These are phyloP conservation scores for Pseudomyrmex dendroicus DNA, from an alignment of 1,140 invertebrate genomes.

Conservation along the genomic window DNA sequence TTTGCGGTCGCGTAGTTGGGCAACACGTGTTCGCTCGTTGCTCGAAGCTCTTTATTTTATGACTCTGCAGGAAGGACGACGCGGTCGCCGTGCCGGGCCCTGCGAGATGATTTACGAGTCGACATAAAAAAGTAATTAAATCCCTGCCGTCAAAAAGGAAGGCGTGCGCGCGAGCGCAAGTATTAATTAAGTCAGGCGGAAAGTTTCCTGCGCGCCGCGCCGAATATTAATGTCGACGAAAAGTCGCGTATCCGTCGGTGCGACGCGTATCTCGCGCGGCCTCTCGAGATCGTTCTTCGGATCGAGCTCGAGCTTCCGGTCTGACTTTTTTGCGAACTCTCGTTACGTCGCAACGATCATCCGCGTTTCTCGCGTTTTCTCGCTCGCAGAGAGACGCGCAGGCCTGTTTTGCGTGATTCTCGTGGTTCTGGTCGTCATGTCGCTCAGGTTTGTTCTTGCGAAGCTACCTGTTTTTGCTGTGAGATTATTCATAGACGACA, in stretches of 20 bases:
- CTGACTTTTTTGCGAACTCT: slow-evolving; percentile 23
- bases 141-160: slow-evolving; percentile 74
- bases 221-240: slow-evolving; percentile 77
- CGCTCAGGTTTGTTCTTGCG: slow-evolving; percentile 4
- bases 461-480: slow-evolving; percentile 21
- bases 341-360: slow-evolving; percentile 22
- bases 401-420: slow-evolving; percentile 41
- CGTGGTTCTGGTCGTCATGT: slow-evolving; percentile 6
- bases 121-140: slow-evolving; percentile 84
- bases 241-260: slow-evolving; percentile 62
- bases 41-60: slow-evolving; percentile 75
- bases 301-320: slow-evolving; percentile 5
- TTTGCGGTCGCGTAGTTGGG: slow-evolving; percentile 19
- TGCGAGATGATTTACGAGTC: slow-evolving; percentile 82
- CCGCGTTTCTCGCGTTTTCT: background rate
- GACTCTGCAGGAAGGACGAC: slow-evolving; percentile 77
- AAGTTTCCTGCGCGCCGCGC: slow-evolving; percentile 63
- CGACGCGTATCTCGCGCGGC: slow-evolving; percentile 7
- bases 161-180: slow-evolving; percentile 59
- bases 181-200: slow-evolving; percentile 80
- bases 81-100: slow-evolving; percentile 61
- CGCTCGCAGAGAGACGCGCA: background rate
- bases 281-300: slow-evolving; percentile 46
- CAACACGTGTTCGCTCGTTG: slow-evolving; percentile 68
- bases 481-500: slow-evolving; percentile 46